These are phyloP conservation scores for Lophius americanus DNA, from an alignment of 2,797 vertebrate genomes.

Conservation along the genomic window DNA sequence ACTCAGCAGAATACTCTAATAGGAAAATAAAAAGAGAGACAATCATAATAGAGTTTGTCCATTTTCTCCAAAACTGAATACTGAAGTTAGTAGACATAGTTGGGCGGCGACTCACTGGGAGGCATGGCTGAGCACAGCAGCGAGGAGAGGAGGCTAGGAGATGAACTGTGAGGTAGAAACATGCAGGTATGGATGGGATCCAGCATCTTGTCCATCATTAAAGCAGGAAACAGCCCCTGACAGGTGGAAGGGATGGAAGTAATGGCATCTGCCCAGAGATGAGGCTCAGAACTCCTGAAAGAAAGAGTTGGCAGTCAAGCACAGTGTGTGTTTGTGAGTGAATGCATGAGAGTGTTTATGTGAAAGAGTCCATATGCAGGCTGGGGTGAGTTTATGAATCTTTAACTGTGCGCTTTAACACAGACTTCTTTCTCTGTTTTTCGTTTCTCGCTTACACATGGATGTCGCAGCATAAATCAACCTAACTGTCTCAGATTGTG, in stretches of 20 bases:
- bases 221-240: constrained; percentile 75
- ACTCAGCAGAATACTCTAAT: too few relatives aligned
- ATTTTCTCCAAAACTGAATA: constrained; percentile 8
- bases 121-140: constrained; percentile 69
- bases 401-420: constrained; percentile 7
- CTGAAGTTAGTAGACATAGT: constrained; percentile 34
- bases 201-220: constrained; percentile 66
- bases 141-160: constrained; percentile 68
- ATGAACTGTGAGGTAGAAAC: constrained; percentile 76
- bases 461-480: constrained; percentile 11
- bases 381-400: constrained; percentile 18
- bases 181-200: constrained; percentile 61
- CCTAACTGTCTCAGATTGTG: constrained; percentile 10
- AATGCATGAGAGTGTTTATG: not conserved
- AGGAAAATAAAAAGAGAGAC: not conserved
- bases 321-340: constrained; percentile 2
- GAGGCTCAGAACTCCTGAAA: constrained; percentile 58
- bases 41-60: constrained; percentile 6
- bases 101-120: constrained; percentile 60
- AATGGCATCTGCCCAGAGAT: constrained; percentile 65
- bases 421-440: not conserved
- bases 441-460: not conserved
- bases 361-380: constrained; percentile 6
- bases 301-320: constrained; percentile 48
- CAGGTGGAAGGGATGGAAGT: constrained; percentile 75